Evolutionary conservation across 92 coral and sea anemone species (phyloP), one percentile per base, ranked within the genome.

Genomic region (Chrysogorgia sp.): DNA sequence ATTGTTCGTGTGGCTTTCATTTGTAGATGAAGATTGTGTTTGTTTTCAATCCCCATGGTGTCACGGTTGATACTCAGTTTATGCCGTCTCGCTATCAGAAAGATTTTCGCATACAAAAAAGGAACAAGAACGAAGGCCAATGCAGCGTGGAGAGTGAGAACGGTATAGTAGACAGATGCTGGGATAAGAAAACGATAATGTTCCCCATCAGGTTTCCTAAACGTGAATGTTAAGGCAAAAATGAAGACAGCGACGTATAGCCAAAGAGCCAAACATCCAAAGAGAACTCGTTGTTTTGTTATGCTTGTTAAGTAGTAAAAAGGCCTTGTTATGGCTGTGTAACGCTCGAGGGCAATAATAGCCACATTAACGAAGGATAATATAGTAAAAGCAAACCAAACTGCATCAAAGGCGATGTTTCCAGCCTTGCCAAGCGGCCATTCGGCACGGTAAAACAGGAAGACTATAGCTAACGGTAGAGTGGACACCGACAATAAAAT

Each of bases 1-100:
- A 65, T 9, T 35, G 72, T 65, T 33, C 72, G 7, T 0, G 55
- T 40, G 5, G 72, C 72, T 40, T 65, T 65, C 72, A 65, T 65
- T 40, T 65, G 72, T 1, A 35, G 31, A 14, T 20, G 29, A 40
- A 35, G n/a, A 2, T 2, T 2, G 40, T 35, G 29, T 13, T 63
- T 63, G 10, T 24, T 10, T n/a, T 23, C 2, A 1, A 5, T 17
- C 12, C 13, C 23, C 49, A 0, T 7, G 29, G 29, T 10, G 3
- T 65, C 28, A 35, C 22, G 72, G 2, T 19, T 47, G 53, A 7
- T 3, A 37, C 35, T 65, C 1, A 65, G 15, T 34, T 65, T 22
- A 10, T 65, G 72, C 29, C 30, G 7, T n/a, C 49, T 35, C 14
- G 72, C 72, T 5, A 37, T 49, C 20, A 15, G 5, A 53, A 65